Base-by-base conservation (phyloP, 2,113 vertebrate genomes). In the Dryoscopus gambensis region DNA sequence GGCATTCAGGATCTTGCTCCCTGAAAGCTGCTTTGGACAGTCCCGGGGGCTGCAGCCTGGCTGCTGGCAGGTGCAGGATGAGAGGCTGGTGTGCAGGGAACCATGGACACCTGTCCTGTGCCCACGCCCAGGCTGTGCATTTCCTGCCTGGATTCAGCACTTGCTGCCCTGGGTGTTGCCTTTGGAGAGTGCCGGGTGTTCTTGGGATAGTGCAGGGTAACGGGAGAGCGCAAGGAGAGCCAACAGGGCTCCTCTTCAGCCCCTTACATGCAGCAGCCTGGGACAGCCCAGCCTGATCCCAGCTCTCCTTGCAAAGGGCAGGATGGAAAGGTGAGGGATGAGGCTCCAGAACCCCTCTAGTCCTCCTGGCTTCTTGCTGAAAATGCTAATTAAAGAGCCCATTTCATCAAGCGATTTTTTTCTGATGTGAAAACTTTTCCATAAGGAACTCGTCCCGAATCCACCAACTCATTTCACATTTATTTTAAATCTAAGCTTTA, bases 401-500 rank as follows among this genome's bases (percentile, higher is more conserved):
- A 46, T 46, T 82, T 87, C 73, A 79, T 78, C 44, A 79, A 86
- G 31, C 20, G 1, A 56, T 79, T 92, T 76, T 88, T 75, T 78
- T 79, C 64, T 84, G 65, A 64, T 0, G 6, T 39, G 70, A 76
- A 93, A 87, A 75, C 69, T 93, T 95, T 91, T 89, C 94, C 89
- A 18, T 60, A 52, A 94, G 96, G 94, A 95, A 49, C 89, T 64
- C 31, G 40, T 94, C 70, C 78, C 2, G 2, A 94, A 94, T 91
- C 94, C 81, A 89, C 67, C 87, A 78, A 82, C 84, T 93, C 80
- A 91, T 91, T 91, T 91, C 87, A 79, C 69, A 24, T 93, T 95
- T 84, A 90, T 94, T 96, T 97, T 90, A 94, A 94, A 93, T 92
- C 59, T 86, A n/a, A 88, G 79, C 71, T 93, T 93, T 62, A 46